These are phyloP conservation scores for Poecilia velifera DNA, from an alignment of 2,797 vertebrate genomes.

Conservation along the genomic window DNA sequence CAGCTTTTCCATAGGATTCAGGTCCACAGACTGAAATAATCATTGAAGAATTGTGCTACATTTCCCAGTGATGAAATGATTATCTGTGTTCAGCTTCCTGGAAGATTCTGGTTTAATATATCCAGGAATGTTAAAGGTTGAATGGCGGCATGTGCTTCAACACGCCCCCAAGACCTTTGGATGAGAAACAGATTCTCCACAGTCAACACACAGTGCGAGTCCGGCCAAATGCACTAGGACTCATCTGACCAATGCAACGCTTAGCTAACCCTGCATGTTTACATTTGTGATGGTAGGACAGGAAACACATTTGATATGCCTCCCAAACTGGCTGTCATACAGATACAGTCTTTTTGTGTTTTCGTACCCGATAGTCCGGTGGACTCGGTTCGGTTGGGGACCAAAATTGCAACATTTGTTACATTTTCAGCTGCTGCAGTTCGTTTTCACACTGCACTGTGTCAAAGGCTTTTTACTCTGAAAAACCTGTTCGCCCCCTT, in stretches of 20 bases:
- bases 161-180: neutral
- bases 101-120: neutral
- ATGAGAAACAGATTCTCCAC: neutral
- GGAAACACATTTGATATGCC: neutral
- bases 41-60: neutral
- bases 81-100: neutral
- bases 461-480: too few relatives aligned
- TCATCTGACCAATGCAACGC: neutral
- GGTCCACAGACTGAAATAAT: neutral
- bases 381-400: too few relatives aligned
- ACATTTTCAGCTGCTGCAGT: too few relatives aligned
- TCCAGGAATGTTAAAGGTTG: neutral
- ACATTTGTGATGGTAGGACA: neutral
- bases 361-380: too few relatives aligned
- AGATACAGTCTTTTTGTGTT: neutral
- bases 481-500: too few relatives aligned
- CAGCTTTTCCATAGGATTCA: neutral
- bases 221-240: neutral
- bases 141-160: neutral
- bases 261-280: neutral
- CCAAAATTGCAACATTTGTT: too few relatives aligned
- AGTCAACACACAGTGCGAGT: neutral
- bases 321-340: neutral
- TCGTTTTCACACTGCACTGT: too few relatives aligned
- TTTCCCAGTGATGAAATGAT: neutral